Evolutionary conservation across 2,113 vertebrate species (phyloP), one percentile per base, ranked within the genome.

Genomic region (Hippocampus mohnikei): DNA sequence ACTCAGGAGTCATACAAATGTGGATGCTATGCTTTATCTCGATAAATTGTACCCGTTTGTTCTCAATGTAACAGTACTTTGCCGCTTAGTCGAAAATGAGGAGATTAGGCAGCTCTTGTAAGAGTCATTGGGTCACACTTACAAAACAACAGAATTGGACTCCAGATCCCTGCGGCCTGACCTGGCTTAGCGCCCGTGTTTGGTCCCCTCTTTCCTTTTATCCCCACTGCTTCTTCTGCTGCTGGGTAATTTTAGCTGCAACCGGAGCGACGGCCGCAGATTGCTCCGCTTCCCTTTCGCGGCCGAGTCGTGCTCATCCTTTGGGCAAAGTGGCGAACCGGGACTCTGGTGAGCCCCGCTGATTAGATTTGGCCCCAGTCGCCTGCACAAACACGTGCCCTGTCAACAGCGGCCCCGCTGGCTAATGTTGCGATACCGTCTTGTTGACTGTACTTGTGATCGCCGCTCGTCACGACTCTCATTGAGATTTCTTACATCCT

Each of bases 161-260:
- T 56, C 64, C 29, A 62, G 56, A 69, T 74, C 69, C 77, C 78
- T 23, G 2, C 70, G 67, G 41, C 70, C 82, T 25, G 62, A 65
- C 62, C 21, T 82, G 79, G 81, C 83, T 77, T 21, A 52, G 42
- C 56, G 74, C 74, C 74, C 42, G 55, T 73, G 78, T 88, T 90
- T 86, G 53, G 72, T 72, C 71, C 75, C 71, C 67, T 75, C 70
- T 69, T 81, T 84, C 84, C 62, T 52, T 56, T 62, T 74, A 69
- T 11, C 25, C n/a, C n/a, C 41, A 3, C 66, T 58, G 52, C 69
- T 52, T 71, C 74, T 81, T 52, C 69, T 72, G 72, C 68, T n/a
- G 37, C 3, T 42, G 56, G 66, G 67, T 77, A 55, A 80, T 80
- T 82, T 77, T 76, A 80, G 68, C 59, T 37, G 56, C 55, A 75